Evolutionary conservation across 2,797 vertebrate species (phyloP).

Genomic region (Manis pentadactyla): DNA sequence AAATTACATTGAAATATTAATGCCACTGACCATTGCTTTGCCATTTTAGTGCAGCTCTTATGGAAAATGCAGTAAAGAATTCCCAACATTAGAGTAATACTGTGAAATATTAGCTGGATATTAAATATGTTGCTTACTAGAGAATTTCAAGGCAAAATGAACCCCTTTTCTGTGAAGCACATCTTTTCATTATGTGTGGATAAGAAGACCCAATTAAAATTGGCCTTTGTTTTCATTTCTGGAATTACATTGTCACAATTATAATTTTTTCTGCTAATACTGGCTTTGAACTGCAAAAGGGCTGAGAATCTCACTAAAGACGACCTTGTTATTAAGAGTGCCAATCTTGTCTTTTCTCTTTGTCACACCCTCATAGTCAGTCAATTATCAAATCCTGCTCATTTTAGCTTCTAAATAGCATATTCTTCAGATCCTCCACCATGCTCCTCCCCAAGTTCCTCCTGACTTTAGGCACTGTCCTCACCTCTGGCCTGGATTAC

Average conservation of each 20-base stretch:
- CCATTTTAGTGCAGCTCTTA: slow-evolving; percentile 62
- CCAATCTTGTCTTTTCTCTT: background rate
- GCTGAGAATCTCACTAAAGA: background rate
- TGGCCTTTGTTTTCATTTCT: slow-evolving; percentile 30
- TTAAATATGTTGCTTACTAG: background rate
- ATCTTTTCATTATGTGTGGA: slow-evolving; percentile 29
- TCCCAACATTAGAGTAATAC: background rate
- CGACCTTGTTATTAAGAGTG: background rate
- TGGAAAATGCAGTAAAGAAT: slow-evolving; percentile 74
- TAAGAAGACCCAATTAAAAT: background rate
- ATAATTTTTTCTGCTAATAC: background rate
- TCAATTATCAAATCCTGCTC: background rate
- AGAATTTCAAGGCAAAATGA: slow-evolving; percentile 25
- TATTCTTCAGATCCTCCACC: background rate
- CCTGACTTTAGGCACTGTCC: background rate
- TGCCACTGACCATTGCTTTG: slow-evolving; percentile 72
- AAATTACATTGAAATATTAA: slow-evolving; percentile 80
- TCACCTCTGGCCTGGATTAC: background rate
- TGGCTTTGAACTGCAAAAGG: slow-evolving; percentile 1
- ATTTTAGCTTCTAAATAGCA: background rate
- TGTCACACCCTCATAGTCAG: background rate
- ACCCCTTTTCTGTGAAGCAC: background rate
- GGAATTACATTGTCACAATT: background rate
- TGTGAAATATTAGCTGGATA: slow-evolving; percentile 31
- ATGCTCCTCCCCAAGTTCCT: background rate